Base-by-base conservation (phyloP, 2,888 invertebrate genomes). In the Acanthoscelides obtectus region DNA sequence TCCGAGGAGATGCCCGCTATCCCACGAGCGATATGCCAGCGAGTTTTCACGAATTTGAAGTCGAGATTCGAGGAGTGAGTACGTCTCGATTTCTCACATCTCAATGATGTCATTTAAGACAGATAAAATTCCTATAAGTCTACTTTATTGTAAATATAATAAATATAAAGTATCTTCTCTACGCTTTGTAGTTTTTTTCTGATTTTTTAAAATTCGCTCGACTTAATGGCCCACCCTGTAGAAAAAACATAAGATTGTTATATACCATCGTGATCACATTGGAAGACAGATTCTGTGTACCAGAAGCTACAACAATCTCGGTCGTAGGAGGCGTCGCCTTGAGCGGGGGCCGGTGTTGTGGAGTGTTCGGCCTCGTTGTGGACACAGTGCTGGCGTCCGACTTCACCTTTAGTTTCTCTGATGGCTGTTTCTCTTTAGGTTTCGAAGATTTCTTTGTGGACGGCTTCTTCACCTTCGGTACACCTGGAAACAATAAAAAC, bases 401-500 rank as follows among this genome's bases (percentile, higher is more conserved):
- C 17, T 45, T 45, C 17, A 45, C 17, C 12, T 77, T 75, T 12
- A 64, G 22, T 71, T 75, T 75, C n/a, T 76, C 76, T 6, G 73
- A 68, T 3, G 71, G n/a, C 22, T 72, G 75, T 63, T 74, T 76
- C 63, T 84, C 83, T 77, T 88, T 88, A 4, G 86, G 82, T 78
- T 86, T 86, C 21, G 79, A 76, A 0, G 82, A 77, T 67, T 82
- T 84, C 66, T 85, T 84, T 2, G 78, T 71, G 1, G 75, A 27
- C 75, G 83, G 75, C 85, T 86, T 88, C 77, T 88, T 88, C 63
- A 85, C 83, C 74, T 86, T 87, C 78, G 90, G 91, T 22, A 89
- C 88, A 84, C 27, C 77, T 76, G 66, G 19, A 69, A 71, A 64
- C 22, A 67, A 66, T 45, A 19, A 20, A 17, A 63, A 63, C 12